Conservation (phyloP, 2,797 vertebrate genomes). For the Kryptopterus vitreolus region DNA sequence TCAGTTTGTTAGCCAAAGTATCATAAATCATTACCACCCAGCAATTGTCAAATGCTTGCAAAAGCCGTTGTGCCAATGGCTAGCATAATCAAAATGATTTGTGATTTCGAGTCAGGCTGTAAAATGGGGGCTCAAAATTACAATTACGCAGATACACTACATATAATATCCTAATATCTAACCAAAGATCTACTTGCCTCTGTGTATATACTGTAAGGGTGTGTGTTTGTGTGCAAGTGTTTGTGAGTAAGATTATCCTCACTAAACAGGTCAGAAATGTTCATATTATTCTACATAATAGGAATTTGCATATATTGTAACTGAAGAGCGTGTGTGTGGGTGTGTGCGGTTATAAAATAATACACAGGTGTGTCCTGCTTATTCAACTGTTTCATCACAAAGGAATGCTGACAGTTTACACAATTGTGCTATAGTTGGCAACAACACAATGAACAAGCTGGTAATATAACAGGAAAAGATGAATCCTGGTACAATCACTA, state of each 20-base stretch:
- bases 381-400: constrained; percentile 12
- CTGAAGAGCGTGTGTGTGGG: too few species aligned
- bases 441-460: not conserved
- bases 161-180: constrained; percentile 30
- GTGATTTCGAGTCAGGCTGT: constrained; percentile 14
- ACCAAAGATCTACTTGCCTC: constrained; percentile 1
- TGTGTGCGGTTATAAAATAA: not conserved
- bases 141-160: constrained; percentile 32
- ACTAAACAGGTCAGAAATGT: too few species aligned
- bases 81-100: constrained; percentile 26
- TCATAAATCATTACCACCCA: not conserved
- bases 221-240: not conserved
- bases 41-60: not conserved
- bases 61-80: constrained; percentile 9
- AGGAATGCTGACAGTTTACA: not conserved
- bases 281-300: too few species aligned
- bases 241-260: too few species aligned
- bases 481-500: not conserved
- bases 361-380: not conserved
- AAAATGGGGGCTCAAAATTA: constrained; percentile 7
- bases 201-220: not conserved
- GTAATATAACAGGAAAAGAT: not conserved
- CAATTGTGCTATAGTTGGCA: not conserved
- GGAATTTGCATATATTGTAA: too few species aligned
- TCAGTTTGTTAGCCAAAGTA: not conserved